Evolutionary conservation across 1,140 invertebrate species (phyloP), one percentile per base, ranked within the genome.

Genomic region (Idris sp.): DNA sequence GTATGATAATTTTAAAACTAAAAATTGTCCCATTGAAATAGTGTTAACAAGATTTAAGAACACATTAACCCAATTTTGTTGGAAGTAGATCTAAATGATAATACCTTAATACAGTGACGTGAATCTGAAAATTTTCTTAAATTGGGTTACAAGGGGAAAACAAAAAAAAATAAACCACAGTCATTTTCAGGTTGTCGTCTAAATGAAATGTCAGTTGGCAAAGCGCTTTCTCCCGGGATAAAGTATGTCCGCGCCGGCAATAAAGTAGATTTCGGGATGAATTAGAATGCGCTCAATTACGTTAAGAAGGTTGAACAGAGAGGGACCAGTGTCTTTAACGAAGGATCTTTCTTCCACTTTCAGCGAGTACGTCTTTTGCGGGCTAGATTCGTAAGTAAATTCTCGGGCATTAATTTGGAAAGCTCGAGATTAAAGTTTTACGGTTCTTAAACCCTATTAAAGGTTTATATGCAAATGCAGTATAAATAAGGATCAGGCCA

Each of bases 281-380:
- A 71, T 71, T 61, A 71, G 67, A 71, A 61, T 71, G 48, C 67
- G 56, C 56, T 61, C 67, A 71, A 71, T 71, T 71, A 71, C 46
- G 40, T 48, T 71, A 71, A 71, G 56, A 71, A 71, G 54, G 41
- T 58, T 61, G 28, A 51, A 48, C 53, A 35, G 25, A 43, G 53
- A 59, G 19, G 53, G 53, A 68, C 64, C 41, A 61, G 54, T 71
- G 54, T 61, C 54, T 48, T 10, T 26, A 61, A 71, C 13, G 38
- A 44, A 9, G 26, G 13, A 38, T 61, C 40, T 38, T 61, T 38
- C 48, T 61, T 36, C 13, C 28, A 44, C 48, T 64, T 51, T 65
- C 46, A 13, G 14, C 28, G 30, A 48, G 19, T 61, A 46, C 65
- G 46, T 58, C 64, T 68, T 69, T 53, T 59, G 54, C 46, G 65